Evolutionary conservation across 2,113 vertebrate genomes (phyloP).

Genomic region (Mixornis gularis): DNA sequence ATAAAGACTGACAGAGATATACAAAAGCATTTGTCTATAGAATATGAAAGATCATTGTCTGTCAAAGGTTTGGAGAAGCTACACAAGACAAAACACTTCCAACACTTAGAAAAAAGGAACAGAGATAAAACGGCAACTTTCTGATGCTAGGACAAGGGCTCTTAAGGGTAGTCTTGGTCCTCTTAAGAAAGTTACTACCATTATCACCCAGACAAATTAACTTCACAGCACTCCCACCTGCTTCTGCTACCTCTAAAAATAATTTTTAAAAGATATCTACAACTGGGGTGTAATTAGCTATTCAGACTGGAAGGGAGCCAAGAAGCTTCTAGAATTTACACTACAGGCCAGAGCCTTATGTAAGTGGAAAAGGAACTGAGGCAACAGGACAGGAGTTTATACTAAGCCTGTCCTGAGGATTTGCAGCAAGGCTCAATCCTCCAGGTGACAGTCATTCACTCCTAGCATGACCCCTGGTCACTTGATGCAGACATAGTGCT

Average conservation of each 20-base stretch:
- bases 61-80: neutral
- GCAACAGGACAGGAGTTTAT: constrained; percentile 34
- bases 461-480: neutral
- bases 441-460: constrained; percentile 5
- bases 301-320: neutral
- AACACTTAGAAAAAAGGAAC: neutral
- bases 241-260: neutral
- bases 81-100: neutral
- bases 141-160: neutral
- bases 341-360: neutral
- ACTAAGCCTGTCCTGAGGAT: constrained; percentile 55
- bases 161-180: neutral
- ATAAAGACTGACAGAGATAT: neutral
- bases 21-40: neutral
- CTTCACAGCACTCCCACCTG: neutral
- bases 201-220: neutral
- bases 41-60: neutral
- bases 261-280: rapidly evolving
- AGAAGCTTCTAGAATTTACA: constrained; percentile 1
- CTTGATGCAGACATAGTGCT: neutral
- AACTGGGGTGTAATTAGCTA: neutral
- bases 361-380: constrained; percentile 38
- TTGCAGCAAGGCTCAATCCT: constrained; percentile 48
- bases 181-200: neutral
- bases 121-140: neutral